Evolutionary conservation across 2,888 invertebrate species (phyloP).

Genomic region (Latheticus oryzae): DNA sequence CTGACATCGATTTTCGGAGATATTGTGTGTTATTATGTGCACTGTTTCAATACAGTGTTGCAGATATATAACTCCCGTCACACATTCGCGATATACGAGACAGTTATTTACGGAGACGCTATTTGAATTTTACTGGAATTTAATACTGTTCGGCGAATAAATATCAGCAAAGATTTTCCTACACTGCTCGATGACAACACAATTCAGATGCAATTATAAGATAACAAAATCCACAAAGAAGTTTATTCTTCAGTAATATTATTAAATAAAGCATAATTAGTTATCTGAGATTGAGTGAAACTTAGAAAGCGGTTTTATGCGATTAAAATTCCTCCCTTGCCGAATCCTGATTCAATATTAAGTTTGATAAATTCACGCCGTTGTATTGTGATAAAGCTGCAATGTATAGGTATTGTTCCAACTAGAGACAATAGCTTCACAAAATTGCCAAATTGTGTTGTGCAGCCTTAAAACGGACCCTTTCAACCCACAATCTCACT

Average conservation of each 20-base stretch:
- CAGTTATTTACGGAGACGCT: constrained; percentile 41
- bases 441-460: constrained; percentile 40
- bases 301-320: constrained; percentile 30
- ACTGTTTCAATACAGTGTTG: constrained; percentile 51
- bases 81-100: constrained; percentile 31
- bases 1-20: constrained; percentile 55
- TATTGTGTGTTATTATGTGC: constrained; percentile 51
- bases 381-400: constrained; percentile 35
- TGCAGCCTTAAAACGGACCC: constrained; percentile 18
- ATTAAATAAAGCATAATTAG: constrained; percentile 32
- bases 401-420: constrained; percentile 41
- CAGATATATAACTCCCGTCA: constrained; percentile 41
- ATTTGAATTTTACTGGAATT: constrained; percentile 48
- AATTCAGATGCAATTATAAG: constrained; percentile 24
- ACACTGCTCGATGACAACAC: constrained; percentile 23
- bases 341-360: constrained; percentile 41
- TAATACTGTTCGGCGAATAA: constrained; percentile 42
- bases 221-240: constrained; percentile 10
- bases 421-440: constrained; percentile 36
- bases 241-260: not conserved
- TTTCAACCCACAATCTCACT: constrained; percentile 12
- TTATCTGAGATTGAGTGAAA: constrained; percentile 30
- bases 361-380: constrained; percentile 42
- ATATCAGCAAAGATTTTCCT: constrained; percentile 30
- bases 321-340: constrained; percentile 35